phyloP scores from a whole-genome alignment of 2,113 vertebrate species.

The Theristicus caerulescens region DNA sequence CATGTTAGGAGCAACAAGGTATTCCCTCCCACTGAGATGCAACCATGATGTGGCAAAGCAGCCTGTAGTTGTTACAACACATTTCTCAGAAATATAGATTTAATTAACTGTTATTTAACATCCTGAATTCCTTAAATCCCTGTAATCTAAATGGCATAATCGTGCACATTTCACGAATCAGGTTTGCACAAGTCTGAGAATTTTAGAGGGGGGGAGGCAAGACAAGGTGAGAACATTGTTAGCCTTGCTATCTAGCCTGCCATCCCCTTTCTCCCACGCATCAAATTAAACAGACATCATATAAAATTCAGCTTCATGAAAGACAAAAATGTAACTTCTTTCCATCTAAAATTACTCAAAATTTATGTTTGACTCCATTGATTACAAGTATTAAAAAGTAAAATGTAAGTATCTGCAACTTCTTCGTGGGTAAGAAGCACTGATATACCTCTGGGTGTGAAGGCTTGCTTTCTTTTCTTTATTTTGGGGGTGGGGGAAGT shows the following conservation, averaged over 20 bases:
- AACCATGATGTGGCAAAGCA: neutral
- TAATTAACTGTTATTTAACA: neutral
- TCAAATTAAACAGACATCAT: neutral
- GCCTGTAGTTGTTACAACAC: neutral
- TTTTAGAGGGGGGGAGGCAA: neutral
- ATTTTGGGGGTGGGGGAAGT: neutral
- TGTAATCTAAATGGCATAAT: neutral
- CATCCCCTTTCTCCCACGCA: accelerated
- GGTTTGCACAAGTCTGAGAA: neutral
- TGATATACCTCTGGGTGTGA: neutral
- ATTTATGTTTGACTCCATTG: neutral
- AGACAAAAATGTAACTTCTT: neutral
- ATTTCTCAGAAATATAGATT: neutral
- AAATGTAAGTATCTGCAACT: neutral
- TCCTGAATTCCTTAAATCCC: neutral
- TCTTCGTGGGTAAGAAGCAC: neutral
- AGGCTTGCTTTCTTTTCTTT: neutral
- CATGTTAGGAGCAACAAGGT: neutral
- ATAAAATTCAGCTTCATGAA: neutral
- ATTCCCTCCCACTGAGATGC: neutral
- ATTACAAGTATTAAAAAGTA: neutral
- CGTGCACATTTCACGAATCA: neutral
- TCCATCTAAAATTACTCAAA: neutral
- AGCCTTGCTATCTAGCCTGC: neutral
- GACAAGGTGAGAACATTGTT: neutral